A percentile compares a stretch with the other conserved stretches of the same genome.
phyloP scores from a whole-genome alignment of 2,888 invertebrate genomes.

The Brachycybe producta region DNA sequence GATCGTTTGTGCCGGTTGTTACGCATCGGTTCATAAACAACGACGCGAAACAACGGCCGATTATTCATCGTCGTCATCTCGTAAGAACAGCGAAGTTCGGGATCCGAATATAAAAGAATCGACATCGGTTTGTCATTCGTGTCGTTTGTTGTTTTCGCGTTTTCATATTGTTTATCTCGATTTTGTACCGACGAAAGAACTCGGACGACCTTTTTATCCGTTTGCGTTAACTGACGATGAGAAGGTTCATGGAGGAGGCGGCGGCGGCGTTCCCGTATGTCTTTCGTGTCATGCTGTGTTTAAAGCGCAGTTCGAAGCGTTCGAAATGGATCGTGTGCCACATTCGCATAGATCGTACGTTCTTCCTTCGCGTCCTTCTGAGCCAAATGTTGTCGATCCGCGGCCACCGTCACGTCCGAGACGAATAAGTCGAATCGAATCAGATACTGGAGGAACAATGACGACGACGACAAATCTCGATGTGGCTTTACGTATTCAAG shows the following conservation, averaged over 20 bases:
- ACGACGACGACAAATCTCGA: background rate
- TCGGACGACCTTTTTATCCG: too few relatives aligned
- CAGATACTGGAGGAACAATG: background rate
- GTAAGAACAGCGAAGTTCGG: too few relatives aligned
- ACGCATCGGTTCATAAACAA: constrained; percentile 55
- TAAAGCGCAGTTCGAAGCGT: constrained; percentile 71
- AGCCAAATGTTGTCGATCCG: too few relatives aligned
- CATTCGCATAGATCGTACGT: constrained; percentile 47
- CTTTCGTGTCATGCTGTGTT: constrained; percentile 67
- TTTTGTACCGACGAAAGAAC: too few relatives aligned
- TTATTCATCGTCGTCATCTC: too few relatives aligned
- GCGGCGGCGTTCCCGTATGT: constrained; percentile 67
- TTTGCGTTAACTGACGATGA: constrained; percentile 21
- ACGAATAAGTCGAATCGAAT: too few relatives aligned
- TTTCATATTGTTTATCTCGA: too few relatives aligned
- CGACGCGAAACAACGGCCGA: constrained; percentile 32
- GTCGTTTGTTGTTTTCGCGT: constrained; percentile 29
- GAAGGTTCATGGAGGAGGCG: constrained; percentile 30
- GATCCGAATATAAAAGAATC: too few relatives aligned
- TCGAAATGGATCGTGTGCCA: constrained; percentile 69
- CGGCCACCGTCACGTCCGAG: background rate
- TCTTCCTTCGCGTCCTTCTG: background rate
- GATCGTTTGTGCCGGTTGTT: constrained; percentile 65
- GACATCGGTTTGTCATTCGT: constrained; percentile 42
- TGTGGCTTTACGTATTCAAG: constrained; percentile 2